Base-by-base conservation (phyloP, 2,113 vertebrate genomes). In the Ia io region DNA sequence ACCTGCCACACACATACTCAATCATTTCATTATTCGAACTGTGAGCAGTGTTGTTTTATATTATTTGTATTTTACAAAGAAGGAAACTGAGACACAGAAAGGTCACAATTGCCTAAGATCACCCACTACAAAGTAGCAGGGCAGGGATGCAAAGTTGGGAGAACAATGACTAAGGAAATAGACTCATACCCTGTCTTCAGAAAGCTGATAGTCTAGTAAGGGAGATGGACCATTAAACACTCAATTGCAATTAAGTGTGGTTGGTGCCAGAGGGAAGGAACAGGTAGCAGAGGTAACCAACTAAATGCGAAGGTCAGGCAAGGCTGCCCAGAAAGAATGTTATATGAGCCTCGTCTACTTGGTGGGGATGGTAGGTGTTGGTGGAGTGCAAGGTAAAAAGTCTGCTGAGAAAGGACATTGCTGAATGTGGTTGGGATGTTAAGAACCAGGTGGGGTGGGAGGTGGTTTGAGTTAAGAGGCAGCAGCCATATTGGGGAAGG, bases 361-460 rank as follows among this genome's bases (percentile, higher is more conserved):
- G 80, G 28, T 0, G 18, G 14, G 65, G 32, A 0, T 6, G 1
- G 32, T 2, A 10, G 25, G 73, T 2, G 8, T 23, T 9, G 6
- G 25, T 2, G 14, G 37, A 20, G 53, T 4, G 9, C 20, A 20
- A 20, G 32, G 59, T n/a, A 25, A 51, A 40, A 10, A 14, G 18
- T 18, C 63, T 61, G 67, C 47, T 59, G 59, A 32, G 47, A 92
- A 73, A 65, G 40, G 32, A 56, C 6, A 28, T 23, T 42, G 11
- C 14, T n/a, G 25, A 77, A 7, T 49, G 5, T 11, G 49, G 9
- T 12, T 51, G 37, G 32, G 32, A 28, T 37, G 3, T 22, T 44
- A 32, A 12, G 49, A 76, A 70, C 0, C 2, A 23, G 35, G 12
- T 28, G 13, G 6, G 37, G 17, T 47, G 9, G 32, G 23, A 32